These are phyloP conservation scores for Dromococcyx pavoninus DNA, from an alignment of 2,797 vertebrate species.

Conservation along the genomic window DNA sequence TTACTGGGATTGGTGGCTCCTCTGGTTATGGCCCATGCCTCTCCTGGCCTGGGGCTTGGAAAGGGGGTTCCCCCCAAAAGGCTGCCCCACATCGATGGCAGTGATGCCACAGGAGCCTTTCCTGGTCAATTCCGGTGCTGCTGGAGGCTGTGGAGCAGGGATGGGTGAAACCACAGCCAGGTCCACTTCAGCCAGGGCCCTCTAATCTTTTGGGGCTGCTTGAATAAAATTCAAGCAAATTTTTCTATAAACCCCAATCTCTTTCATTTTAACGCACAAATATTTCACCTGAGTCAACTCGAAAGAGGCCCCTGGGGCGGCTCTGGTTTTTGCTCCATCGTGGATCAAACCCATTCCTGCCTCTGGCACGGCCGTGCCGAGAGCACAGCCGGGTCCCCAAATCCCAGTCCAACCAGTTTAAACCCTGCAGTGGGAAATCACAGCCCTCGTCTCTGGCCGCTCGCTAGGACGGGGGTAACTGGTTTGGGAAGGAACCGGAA, in stretches of 20 bases:
- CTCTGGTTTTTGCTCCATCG: not conserved
- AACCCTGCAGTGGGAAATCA: not conserved
- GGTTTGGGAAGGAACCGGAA: not conserved
- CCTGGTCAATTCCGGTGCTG: accelerated
- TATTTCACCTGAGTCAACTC: accelerated
- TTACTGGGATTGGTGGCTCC: accelerated
- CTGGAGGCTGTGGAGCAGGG: not conserved
- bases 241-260: not conserved
- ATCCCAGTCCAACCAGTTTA: constrained; percentile 9
- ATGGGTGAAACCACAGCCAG: not conserved
- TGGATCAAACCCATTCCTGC: not conserved
- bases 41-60: not conserved
- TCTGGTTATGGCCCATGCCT: accelerated
- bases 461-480: accelerated
- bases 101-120: not conserved
- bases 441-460: not conserved
- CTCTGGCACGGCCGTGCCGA: not conserved
- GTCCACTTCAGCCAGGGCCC: accelerated
- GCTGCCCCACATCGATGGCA: no score
- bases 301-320: not conserved
- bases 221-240: not conserved
- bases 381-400: not conserved
- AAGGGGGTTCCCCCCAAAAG: not conserved
- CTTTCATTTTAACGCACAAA: accelerated
- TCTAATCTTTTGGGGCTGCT: not conserved